Evolutionary conservation across 1,140 invertebrate species (phyloP), one percentile per base, ranked within the genome.

Genomic region (Camponotus vicinus): DNA sequence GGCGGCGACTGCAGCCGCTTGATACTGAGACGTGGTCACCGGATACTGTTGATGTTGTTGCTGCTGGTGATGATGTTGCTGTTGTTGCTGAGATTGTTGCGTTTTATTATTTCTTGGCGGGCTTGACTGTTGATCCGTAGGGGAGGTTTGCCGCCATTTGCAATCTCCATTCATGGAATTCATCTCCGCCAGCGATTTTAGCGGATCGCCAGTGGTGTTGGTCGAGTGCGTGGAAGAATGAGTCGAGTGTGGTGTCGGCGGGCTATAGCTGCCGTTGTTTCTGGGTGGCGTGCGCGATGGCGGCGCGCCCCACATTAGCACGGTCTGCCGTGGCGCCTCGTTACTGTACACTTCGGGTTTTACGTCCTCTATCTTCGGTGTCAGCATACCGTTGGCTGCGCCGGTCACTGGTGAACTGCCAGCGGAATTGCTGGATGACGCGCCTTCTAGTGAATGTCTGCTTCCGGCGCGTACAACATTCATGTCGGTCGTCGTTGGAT

Each of bases 221-320:
- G 92, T 91, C 27, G 94, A 94, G 34, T 94, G 93, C 1, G 86
- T 91, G 3, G 93, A 93, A 0, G 94, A 93, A 71, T 95, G 95
- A 0, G 94, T 93, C 2, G 93, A 93, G 45, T 95, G 94, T 7
- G 93, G 93, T 13, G 95, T 94, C 4, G 96, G 94, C 27, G 95
- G 95, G 70, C 95, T 94, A 69, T 95, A 95, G 75, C 94, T 95
- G 7, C 95, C 93, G 90, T 94, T 94, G 86, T 94, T 93, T 70
- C 94, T 92, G 63, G 95, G 93, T 57, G 94, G 93, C 76, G 94
- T 95, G 66, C 94, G 89, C 6, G 88, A 95, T 59, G 89, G 96
- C 89, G 89, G 97, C 92, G 91, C 93, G 2, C 97, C 98, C 97
- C 98, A 98, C 98, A 98, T 98, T 3, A 98, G 96, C 21, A 98